Base-by-base conservation (phyloP, 1,140 invertebrate genomes). In the Camponotus pennsylvanicus region DNA sequence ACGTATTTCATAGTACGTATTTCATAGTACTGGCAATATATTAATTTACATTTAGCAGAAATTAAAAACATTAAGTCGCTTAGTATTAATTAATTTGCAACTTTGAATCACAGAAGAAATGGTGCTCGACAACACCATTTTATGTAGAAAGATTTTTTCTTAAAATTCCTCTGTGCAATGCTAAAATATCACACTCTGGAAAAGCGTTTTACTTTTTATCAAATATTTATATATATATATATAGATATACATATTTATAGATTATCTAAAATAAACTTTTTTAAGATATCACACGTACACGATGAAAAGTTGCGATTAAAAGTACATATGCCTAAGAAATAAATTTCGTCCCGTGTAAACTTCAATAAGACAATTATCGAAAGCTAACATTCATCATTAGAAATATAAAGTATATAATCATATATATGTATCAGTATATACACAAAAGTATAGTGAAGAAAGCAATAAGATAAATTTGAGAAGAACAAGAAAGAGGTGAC, bases 291-390 rank as follows among this genome's bases (percentile, higher is more conserved):
- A 40, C 37, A 21, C 5, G 7, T 55, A 80, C 49, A n/a, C 21
- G 40, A 21, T 55, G 13, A 55, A 5, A 69, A 55, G 18, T 21
- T 18, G 64, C 34, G n/a, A 37, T 52, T 55, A 76, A 67, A 69
- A 70, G 21, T 87, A 86, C 57, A 76, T 64, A 32, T 49, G 45
- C n/a, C 64, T 37, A 78, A 52, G 40, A 71, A 85, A 15, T 55
- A 27, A 55, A 73, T 76, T n/a, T 63, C 57, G 9, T 76, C 4
- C 63, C 59, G 49, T 86, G 83, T 67, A 89, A 88, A 59, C 79
- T 88, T 59, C 45, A 37, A 63, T 87, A 52, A 18, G 3, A 49
- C 3, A 63, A 13, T 52, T 79, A 52, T 7, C 13, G 15, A 32
- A 40, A 69, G 13, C 11, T 9, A 40, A 69, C 6, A 40, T 40